Evolutionary conservation across 35 echinoderm and acorn worm species (phyloP).

Genomic region (Patiria miniata): DNA sequence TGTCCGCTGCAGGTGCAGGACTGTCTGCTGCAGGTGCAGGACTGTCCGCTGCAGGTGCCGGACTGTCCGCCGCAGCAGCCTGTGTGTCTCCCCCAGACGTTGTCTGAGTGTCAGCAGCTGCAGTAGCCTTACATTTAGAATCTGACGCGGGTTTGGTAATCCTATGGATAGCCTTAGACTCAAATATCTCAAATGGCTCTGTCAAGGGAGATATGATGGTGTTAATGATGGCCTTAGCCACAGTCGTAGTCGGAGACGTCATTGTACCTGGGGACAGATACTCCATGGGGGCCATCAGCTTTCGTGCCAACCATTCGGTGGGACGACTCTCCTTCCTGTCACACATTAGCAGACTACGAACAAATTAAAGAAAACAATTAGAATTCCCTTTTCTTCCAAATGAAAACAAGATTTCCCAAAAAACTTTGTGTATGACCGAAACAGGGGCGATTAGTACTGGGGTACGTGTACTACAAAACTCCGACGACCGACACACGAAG

Average conservation of each 20-base stretch:
- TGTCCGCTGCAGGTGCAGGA: too few relatives aligned
- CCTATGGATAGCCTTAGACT: background rate
- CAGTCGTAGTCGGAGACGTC: conserved; percentile 47
- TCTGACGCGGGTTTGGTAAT: background rate
- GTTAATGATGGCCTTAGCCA: conserved; percentile 83
- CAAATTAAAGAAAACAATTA: conserved; percentile 6
- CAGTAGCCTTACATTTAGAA: background rate
- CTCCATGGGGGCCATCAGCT: conserved; percentile 49
- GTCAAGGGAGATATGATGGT: background rate
- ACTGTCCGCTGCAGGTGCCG: too few relatives aligned
- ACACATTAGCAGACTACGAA: conserved; percentile 59
- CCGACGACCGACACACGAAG: background rate
- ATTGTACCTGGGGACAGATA: conserved; percentile 50
- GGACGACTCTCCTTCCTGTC: conserved; percentile 56
- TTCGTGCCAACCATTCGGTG: conserved; percentile 47
- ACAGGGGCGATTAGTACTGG: too few relatives aligned
- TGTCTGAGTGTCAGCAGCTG: background rate
- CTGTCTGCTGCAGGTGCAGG: too few relatives aligned
- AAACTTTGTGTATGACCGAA: background rate
- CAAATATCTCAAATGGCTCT: background rate
- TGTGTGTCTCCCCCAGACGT: too few relatives aligned
- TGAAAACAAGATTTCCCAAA: background rate
- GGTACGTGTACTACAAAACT: too few relatives aligned
- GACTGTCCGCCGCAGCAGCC: too few relatives aligned
- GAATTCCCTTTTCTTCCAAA: too few relatives aligned